phyloP scores from a whole-genome alignment of 2,797 vertebrate genomes.

The Luscinia megarhynchos region DNA sequence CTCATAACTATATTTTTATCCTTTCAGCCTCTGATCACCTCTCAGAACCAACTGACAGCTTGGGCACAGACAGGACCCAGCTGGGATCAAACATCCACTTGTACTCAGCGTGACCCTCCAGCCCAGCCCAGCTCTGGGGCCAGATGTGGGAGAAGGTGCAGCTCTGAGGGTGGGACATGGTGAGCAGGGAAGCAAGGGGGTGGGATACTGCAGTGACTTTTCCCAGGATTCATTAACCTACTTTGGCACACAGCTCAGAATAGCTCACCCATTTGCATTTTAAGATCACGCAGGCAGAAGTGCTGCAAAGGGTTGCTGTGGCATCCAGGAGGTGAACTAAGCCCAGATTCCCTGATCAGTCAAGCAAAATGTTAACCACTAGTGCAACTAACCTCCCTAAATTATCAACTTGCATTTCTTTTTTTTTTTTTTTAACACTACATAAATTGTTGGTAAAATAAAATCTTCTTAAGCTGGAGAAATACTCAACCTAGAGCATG shows the following conservation, averaged over 20 bases:
- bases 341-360: neutral
- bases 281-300: neutral
- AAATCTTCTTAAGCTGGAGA: neutral
- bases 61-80: neutral
- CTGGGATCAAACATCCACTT: accelerated
- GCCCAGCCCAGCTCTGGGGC: neutral
- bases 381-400: neutral
- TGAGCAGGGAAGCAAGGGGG: neutral
- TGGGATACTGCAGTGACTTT: neutral
- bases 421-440: neutral
- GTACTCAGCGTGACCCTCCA: neutral
- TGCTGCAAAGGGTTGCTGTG: neutral
- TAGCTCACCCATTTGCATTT: neutral
- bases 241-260: neutral
- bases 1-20: neutral
- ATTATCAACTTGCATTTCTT: neutral
- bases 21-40: neutral
- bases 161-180: neutral
- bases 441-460: neutral
- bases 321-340: neutral
- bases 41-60: neutral
- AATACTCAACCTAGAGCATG: neutral
- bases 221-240: constrained; percentile 24
- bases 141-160: neutral
- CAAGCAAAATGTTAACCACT: neutral